A percentile compares a stretch with the other conserved stretches of the same genome.
These are phyloP conservation scores for Amazona finschi DNA, from an alignment of 2,797 vertebrate species.

Conservation along the genomic window DNA sequence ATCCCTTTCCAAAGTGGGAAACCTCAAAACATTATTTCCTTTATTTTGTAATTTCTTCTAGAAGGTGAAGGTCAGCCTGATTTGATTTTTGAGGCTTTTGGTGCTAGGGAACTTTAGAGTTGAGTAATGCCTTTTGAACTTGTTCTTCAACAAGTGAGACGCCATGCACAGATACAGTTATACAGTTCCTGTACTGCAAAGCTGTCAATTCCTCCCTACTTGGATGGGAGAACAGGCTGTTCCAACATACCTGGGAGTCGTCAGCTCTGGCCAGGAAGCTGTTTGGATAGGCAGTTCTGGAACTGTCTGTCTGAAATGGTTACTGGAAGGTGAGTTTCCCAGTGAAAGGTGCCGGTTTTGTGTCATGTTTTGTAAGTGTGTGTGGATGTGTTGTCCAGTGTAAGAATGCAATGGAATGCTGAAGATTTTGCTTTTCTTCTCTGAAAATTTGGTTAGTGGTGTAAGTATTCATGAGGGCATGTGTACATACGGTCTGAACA, in stretches of 20 bases:
- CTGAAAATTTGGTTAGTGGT: not conserved
- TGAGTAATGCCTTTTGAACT: not conserved
- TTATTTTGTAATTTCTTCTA: not conserved
- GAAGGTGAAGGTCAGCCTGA: not conserved
- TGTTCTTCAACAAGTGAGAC: not conserved
- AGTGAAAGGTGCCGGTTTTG: not conserved
- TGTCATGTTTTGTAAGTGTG: not conserved
- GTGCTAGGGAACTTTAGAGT: not conserved
- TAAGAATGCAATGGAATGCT: not conserved
- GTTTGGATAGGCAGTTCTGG: not conserved
- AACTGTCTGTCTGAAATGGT: not conserved
- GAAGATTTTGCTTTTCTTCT: not conserved
- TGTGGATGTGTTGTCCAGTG: not conserved
- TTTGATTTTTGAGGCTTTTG: not conserved
- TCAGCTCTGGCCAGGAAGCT: no score
- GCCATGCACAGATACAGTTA: not conserved
- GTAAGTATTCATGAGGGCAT: not conserved
- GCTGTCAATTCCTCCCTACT: not conserved
- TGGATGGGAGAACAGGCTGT: no score
- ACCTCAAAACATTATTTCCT: not conserved
- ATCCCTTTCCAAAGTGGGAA: not conserved
- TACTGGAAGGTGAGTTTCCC: not conserved
- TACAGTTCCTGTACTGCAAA: no score
- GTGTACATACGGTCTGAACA: not conserved
- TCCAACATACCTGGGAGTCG: not conserved